Percentiles rank a stretch among this genome's conserved stretches.
Evolutionary conservation across 2,113 vertebrate species (phyloP).

Genomic region (Sinocyclocheilus grahami): DNA sequence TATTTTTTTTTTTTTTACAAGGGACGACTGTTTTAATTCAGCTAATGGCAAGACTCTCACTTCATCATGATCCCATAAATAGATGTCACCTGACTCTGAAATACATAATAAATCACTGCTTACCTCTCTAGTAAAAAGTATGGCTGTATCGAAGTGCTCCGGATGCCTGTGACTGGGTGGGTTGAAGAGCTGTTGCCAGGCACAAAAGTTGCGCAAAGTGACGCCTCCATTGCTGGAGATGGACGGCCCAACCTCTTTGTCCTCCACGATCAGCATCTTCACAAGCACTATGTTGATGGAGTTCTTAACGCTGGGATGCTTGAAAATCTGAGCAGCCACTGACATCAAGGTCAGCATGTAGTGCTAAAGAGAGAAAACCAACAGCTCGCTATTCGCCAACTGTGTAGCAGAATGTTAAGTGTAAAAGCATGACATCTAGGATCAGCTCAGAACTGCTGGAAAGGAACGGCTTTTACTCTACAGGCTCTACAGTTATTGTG

Average conservation of each 20-base stretch:
- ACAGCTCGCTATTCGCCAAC: not conserved
- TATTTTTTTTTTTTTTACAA: not conserved
- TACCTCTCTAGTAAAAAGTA: conserved; percentile 95
- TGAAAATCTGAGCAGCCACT: conserved; percentile 87
- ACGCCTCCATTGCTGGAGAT: conserved; percentile 88
- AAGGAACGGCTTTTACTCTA: not conserved
- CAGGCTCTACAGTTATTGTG: not conserved
- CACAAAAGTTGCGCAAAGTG: conserved; percentile 91
- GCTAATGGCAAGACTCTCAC: conserved; percentile 39
- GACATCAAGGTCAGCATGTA: conserved; percentile 91
- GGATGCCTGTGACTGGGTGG: conserved; percentile 85
- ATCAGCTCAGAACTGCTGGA: not conserved
- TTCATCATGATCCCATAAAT: conserved; percentile 1
- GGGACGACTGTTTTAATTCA: conserved; percentile 52
- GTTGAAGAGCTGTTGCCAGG: conserved; percentile 92
- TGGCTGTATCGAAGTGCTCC: conserved; percentile 91
- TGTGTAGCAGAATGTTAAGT: not conserved
- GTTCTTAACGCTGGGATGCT: conserved; percentile 93
- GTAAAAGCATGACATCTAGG: not conserved
- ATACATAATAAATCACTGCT: conserved; percentile 26
- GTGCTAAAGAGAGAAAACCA: conserved; percentile 73
- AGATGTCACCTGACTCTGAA: not conserved
- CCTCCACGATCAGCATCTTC: conserved; percentile 88
- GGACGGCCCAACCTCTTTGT: conserved; percentile 78
- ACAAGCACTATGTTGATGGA: conserved; percentile 88